These are phyloP conservation scores for Athalia rosae DNA, from an alignment of 2,888 invertebrate species.

Conservation along the genomic window DNA sequence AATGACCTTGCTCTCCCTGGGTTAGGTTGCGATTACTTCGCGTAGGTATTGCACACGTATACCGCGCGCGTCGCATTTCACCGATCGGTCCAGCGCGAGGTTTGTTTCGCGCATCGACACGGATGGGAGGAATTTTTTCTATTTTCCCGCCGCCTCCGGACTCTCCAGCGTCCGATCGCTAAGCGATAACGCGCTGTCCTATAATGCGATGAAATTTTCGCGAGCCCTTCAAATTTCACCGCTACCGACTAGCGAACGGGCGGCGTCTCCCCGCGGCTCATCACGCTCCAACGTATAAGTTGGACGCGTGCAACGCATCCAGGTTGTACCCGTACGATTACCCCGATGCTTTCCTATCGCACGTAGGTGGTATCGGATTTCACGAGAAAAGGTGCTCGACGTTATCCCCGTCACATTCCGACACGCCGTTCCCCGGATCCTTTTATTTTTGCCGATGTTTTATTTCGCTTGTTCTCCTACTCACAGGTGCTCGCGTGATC, in stretches of 20 bases:
- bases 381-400: constrained; percentile 20
- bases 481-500: too few species aligned
- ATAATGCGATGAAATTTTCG: not conserved
- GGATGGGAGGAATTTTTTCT: too few species aligned
- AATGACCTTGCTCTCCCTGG: constrained; percentile 28
- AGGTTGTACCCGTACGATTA: not conserved
- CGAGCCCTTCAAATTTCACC: not conserved
- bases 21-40: constrained; percentile 29
- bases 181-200: too few species aligned
- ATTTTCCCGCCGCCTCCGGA: too few species aligned
- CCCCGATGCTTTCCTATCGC: constrained; percentile 10
- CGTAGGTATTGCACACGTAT: not conserved
- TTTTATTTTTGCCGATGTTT: too few species aligned
- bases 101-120: too few species aligned
- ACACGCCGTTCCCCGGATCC: constrained; percentile 19
- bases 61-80: too few species aligned
- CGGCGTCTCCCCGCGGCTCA: not conserved
- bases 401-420: constrained; percentile 22
- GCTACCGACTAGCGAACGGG: not conserved
- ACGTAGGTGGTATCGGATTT: constrained; percentile 21
- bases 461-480: too few species aligned
- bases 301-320: not conserved
- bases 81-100: too few species aligned
- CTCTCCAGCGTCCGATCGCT: too few species aligned
- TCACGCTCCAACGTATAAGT: not conserved